These are phyloP conservation scores for Metacarcinus magister DNA, from an alignment of 2,888 invertebrate genomes.

Conservation along the genomic window DNA sequence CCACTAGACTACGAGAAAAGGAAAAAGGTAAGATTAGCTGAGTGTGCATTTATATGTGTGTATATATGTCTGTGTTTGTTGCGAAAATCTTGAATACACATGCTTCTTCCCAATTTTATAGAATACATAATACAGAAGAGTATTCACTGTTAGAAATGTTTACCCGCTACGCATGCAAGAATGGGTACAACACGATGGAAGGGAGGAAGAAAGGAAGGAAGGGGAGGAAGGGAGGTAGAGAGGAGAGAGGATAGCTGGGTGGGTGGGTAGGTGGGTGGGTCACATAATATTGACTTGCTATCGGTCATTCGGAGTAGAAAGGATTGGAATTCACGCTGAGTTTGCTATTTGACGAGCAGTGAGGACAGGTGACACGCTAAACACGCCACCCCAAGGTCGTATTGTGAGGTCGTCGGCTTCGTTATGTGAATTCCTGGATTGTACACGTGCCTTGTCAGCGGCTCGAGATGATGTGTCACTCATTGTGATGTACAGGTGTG, in stretches of 20 bases:
- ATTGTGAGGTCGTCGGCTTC: neutral
- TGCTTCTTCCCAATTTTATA: neutral
- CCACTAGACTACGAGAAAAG: neutral
- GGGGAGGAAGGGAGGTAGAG: neutral
- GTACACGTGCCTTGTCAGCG: neutral
- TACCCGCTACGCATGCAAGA: neutral
- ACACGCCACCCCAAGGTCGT: neutral
- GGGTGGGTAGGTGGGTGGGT: neutral
- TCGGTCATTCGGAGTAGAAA: neutral
- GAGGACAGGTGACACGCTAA: neutral
- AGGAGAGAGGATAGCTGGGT: neutral
- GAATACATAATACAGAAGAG: neutral
- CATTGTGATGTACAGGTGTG: neutral
- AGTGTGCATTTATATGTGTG: neutral
- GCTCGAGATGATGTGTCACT: constrained; percentile 18
- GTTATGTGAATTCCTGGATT: neutral
- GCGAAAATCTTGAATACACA: neutral
- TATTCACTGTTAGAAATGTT: neutral
- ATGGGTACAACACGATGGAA: neutral
- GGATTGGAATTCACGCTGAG: neutral
- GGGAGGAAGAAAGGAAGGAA: neutral
- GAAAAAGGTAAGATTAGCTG: neutral
- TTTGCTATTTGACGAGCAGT: neutral
- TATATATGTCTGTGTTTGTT: neutral
- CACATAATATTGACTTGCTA: neutral